Base-by-base conservation (phyloP, 1,140 invertebrate species). In the Megalonaias nervosa region DNA sequence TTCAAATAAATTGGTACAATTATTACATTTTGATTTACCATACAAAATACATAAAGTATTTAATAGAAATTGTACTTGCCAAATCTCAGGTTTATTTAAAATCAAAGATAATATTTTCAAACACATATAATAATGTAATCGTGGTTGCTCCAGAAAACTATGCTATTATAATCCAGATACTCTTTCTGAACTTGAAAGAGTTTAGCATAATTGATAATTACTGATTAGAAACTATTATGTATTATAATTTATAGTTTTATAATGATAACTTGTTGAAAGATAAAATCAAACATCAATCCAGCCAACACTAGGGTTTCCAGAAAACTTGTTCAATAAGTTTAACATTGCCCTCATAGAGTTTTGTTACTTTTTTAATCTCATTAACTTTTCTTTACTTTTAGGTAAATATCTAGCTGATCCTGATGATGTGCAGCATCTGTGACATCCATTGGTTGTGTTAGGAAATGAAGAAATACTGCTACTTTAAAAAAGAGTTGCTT, bases 361-460 rank as follows among this genome's bases (percentile, higher is more conserved):
- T 71, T 15, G 61, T 59, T 60, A n/a, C 59, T 15, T 71, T 55
- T 11, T 21, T 21, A 71, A 11, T 19, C 3, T 13, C 14, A 19
- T 71, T 17, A 60, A 17, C 61, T 21, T 60, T 70, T n/a, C 56
- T 26, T 72, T 21, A 58, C 0, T 77, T 77, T 62, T 66, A 77
- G 75, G 75, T 15, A 77, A 77, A 61, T 77, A 77, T 55, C 21
- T 77, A 21, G 75, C 75, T 48, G 75, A 77, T 38, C 75, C 75
- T 67, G 75, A 77, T 57, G 70, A 75, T 26, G 74, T 21, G n/a
- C 21, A 48, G 19, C 38, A 48, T 48, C 38, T 48, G 38, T 48
- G 38, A 48, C 38, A 48, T 48, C 38, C 6, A 48, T 6, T 48
- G 38, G 38, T 48, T 48, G 38, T 48, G 38, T 48, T 48, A 48